Evolutionary conservation across 2,888 invertebrate species (phyloP), one percentile per base, ranked within the genome.

Genomic region (Caenorhabditis sp.): DNA sequence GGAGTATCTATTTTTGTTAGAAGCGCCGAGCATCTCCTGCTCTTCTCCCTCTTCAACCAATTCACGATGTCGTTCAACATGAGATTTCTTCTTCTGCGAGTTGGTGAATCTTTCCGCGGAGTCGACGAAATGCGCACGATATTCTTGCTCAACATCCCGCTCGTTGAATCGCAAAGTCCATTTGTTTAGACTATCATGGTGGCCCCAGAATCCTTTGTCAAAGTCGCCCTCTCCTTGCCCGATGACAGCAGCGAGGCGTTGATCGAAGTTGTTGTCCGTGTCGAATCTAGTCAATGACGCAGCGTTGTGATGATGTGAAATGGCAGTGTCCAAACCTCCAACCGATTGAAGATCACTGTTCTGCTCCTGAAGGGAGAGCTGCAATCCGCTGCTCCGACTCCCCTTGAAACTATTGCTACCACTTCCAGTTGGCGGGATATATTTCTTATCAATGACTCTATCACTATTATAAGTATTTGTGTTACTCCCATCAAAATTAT

Each of bases 81-180:
- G 71, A 8, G 67, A 70, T 26, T 76, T 76, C 54, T 67, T 70
- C 5, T 10, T 31, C 31, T 31, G 31, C 10, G 75, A 38, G 1
- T 63, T 50, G 4, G 74, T 61, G 59, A 76, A 78, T 50, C 76
- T 70, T 36, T 86, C 85, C 8, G 79, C 74, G 1, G 86, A 85
- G 43, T 86, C 85, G 0, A 84, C 85, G 60, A 87, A 87, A 62
- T 87, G 87, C 3, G 82, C 81, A 1, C 87, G 80, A 67, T 87
- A 87, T 70, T 87, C 87, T 8, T 81, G 66, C 67, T 87, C 87
- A 8, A 87, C 81, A 52, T 79, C 82, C 38, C 77, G 89, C 64
- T 93, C 92, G 83, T 92, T 92, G 89, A 96, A 97, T 88, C 93
- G 93, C 23, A 96, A 89, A 0, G 94, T 93, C 84, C 93, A 91